These are phyloP conservation scores for Drosophila macrospina DNA, from an alignment of 2,888 invertebrate genomes.

Conservation along the genomic window DNA sequence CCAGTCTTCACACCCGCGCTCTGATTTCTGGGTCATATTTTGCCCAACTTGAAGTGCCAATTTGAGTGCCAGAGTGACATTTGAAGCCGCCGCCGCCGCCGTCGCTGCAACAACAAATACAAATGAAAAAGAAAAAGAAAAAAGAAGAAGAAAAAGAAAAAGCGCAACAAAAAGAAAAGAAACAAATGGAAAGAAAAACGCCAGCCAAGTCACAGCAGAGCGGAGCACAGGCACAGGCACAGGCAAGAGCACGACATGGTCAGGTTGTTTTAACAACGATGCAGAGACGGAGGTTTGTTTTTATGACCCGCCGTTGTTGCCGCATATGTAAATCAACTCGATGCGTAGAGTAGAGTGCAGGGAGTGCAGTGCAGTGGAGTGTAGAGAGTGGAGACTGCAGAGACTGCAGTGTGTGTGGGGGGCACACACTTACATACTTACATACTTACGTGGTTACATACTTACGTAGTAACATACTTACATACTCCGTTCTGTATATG, in stretches of 20 bases:
- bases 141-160: conserved; percentile 9
- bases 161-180: conserved; percentile 21
- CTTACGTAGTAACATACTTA: not conserved
- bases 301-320: conserved; percentile 62
- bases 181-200: conserved; percentile 43
- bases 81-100: conserved; percentile 66
- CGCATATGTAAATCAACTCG: conserved; percentile 72
- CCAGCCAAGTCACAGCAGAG: conserved; percentile 25
- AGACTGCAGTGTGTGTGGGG: no score
- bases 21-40: conserved; percentile 78
- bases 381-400: conserved; percentile 21
- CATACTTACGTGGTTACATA: not conserved
- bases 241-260: conserved; percentile 66
- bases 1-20: conserved; percentile 49
- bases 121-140: conserved; percentile 16
- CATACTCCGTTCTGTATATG: not conserved
- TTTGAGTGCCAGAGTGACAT: conserved; percentile 66
- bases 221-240: conserved; percentile 5
- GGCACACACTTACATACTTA: not conserved
- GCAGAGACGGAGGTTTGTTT: conserved; percentile 55
- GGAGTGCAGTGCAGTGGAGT: conserved; percentile 2
- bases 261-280: conserved; percentile 73
- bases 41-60: conserved; percentile 67
- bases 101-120: conserved; percentile 18
- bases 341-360: conserved; percentile 43